These are phyloP conservation scores for Micrasema longulum DNA, from an alignment of 1,140 invertebrate genomes.

Conservation along the genomic window DNA sequence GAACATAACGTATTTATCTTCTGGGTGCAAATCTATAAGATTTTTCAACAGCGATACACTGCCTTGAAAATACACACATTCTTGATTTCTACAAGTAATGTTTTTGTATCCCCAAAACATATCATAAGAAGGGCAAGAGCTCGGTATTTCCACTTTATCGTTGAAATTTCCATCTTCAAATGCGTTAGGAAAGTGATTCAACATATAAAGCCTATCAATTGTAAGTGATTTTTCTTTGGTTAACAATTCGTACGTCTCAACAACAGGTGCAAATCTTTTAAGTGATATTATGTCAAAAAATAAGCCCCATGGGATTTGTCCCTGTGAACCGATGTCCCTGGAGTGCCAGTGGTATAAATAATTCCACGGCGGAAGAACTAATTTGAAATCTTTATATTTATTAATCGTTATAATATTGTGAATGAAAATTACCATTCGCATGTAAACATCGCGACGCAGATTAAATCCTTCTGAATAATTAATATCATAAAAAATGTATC, in stretches of 20 bases:
- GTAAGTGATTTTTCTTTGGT: conserved; percentile 59
- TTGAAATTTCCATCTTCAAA: conserved; percentile 84
- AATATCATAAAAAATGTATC: conserved; percentile 90
- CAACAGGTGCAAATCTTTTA: conserved; percentile 82
- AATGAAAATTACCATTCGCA: conserved; percentile 88
- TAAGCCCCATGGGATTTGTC: conserved; percentile 77
- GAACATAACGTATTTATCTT: conserved; percentile 76
- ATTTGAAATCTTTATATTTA: conserved; percentile 67
- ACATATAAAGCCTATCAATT: conserved; percentile 82
- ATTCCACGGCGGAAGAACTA: conserved; percentile 92
- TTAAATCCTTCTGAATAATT: conserved; percentile 98
- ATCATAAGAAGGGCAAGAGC: conserved; percentile 59
- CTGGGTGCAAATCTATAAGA: conserved; percentile 62
- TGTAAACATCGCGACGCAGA: conserved; percentile 93
- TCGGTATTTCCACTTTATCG: conserved; percentile 83
- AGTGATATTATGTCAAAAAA: conserved; percentile 92
- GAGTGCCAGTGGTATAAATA: conserved; percentile 91
- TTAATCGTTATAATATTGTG: conserved; percentile 66
- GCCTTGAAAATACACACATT: conserved; percentile 90
- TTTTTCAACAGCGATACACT: conserved; percentile 74
- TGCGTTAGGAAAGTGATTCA: conserved; percentile 89
- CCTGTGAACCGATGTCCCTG: conserved; percentile 66
- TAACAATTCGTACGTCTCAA: conserved; percentile 90
- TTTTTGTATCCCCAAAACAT: conserved; percentile 71
- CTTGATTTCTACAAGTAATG: conserved; percentile 74